Evolutionary conservation across 1,140 invertebrate genomes (phyloP), one percentile per base, ranked within the genome.

Genomic region (Cataglyphis hispanica): DNA sequence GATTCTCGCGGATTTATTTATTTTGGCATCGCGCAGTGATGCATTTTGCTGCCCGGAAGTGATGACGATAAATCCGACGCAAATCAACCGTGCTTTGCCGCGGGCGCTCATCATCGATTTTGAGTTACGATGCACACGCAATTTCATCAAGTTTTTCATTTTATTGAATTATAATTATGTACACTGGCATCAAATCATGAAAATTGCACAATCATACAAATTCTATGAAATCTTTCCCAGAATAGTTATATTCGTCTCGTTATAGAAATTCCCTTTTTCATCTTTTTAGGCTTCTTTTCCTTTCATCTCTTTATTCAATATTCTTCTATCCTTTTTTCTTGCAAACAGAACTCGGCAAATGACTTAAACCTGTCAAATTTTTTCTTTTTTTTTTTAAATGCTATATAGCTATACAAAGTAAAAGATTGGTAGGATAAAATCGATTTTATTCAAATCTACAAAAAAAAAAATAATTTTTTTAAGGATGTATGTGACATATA

Each of bases 1-100:
- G 46, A 16, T 50, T 86, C n/a, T 69, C n/a, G 8, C 22, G 19
- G 11, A 89, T 89, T 89, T 89, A 89, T 89, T 89, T 89, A 46
- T 63, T 56, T 84, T 78, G 87, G 67, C 88, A 46, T 78, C 25
- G 50, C 43, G 27, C 2, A 11, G 13, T 1, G 25, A 76, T 66
- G 67, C 60, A 53, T 75, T 74, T 58, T 58, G 13, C 66, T 31
- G n/a, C 16, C 19, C 40, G 53, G 5, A 34, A 86, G 11, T 11
- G 7, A 3, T 11, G 7, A 3, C 10, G 11, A 2, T n/a, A 70
- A 70, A 72, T 72, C 46, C 7, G 37, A 60, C 16, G n/a, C 11
- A 60, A 60, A 61, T 60, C 27, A 74, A 83, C 60, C 53, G 25
- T 46, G 7, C n/a, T 13, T 25, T 22, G n/a, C 63, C 22, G 22